A percentile compares a stretch with the other conserved stretches of the same genome.
These are phyloP conservation scores for Spizaetus ornatus DNA, from an alignment of 2,113 vertebrate genomes.

Conservation along the genomic window DNA sequence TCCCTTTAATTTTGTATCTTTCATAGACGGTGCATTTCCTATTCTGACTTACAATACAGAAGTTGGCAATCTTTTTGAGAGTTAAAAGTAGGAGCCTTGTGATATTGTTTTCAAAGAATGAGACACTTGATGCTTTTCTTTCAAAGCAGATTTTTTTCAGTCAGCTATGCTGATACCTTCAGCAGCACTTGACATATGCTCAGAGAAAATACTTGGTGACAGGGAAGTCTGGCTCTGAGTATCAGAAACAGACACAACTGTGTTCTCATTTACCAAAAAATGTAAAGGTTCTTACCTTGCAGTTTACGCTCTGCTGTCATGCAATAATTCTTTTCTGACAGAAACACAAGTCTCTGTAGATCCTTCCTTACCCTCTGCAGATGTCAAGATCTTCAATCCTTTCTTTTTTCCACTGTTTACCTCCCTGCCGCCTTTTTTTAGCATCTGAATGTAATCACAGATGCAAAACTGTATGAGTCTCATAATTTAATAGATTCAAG, in stretches of 20 bases:
- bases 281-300: not conserved
- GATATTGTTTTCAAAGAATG: not conserved
- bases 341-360: slow-evolving; percentile 8
- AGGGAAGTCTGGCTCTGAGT: not conserved
- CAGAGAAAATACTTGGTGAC: not conserved
- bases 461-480: not conserved
- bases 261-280: slow-evolving; percentile 4
- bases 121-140: not conserved
- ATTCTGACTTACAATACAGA: not conserved
- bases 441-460: not conserved
- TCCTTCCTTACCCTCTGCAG: not conserved
- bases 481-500: not conserved
- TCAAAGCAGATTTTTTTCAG: slow-evolving; percentile 6
- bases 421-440: not conserved
- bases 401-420: not conserved
- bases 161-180: not conserved
- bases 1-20: not conserved
- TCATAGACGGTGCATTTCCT: not conserved
- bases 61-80: not conserved
- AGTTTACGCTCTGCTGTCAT: slow-evolving; percentile 4
- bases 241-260: slow-evolving; percentile 17
- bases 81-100: not conserved
- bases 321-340: slow-evolving; percentile 35
- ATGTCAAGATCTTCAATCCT: not conserved
- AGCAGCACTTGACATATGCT: slow-evolving; percentile 23